A percentile compares a stretch with the other conserved stretches of the same genome.
These are phyloP conservation scores for Ptychobarbus kaznakovi DNA, from an alignment of 2,797 vertebrate species.

Conservation along the genomic window DNA sequence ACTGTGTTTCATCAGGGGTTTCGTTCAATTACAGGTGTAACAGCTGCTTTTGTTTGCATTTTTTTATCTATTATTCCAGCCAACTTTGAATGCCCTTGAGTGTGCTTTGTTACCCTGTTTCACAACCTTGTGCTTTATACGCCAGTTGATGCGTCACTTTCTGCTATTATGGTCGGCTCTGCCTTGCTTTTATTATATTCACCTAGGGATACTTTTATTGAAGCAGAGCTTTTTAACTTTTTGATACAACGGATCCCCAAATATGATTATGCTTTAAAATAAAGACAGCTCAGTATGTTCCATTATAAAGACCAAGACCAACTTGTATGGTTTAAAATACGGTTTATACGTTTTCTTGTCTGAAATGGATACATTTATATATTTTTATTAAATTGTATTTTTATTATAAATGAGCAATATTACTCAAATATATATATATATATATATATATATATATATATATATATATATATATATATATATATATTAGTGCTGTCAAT, in stretches of 20 bases:
- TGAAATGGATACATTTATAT: no score
- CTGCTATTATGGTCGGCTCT: conserved; percentile 45
- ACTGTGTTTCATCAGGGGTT: conserved; percentile 47
- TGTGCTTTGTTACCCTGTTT: conserved; percentile 30
- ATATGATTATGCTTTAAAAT: neutral
- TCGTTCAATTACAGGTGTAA: conserved; percentile 56
- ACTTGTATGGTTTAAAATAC: neutral
- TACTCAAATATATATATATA: no score
- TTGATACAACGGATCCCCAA: neutral
- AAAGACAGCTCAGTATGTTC: neutral
- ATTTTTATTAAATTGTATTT: neutral
- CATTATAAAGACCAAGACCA: neutral
- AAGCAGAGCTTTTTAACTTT: neutral
- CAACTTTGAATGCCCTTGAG: conserved; percentile 52
- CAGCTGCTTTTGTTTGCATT: conserved; percentile 53
- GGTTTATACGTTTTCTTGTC: no score
- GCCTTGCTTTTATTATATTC: conserved; percentile 40
- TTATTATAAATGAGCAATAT: no score
- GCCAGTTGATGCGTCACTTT: conserved; percentile 43
- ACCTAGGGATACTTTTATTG: conserved; percentile 56
- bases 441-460: no score
- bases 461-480: no score
- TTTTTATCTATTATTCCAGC: conserved; percentile 37
- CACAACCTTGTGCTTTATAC: conserved; percentile 53
- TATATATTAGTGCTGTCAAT: no score